Evolutionary conservation across 2,888 invertebrate species (phyloP), one percentile per base, ranked within the genome.

Genomic region (Heliconius hortense): DNA sequence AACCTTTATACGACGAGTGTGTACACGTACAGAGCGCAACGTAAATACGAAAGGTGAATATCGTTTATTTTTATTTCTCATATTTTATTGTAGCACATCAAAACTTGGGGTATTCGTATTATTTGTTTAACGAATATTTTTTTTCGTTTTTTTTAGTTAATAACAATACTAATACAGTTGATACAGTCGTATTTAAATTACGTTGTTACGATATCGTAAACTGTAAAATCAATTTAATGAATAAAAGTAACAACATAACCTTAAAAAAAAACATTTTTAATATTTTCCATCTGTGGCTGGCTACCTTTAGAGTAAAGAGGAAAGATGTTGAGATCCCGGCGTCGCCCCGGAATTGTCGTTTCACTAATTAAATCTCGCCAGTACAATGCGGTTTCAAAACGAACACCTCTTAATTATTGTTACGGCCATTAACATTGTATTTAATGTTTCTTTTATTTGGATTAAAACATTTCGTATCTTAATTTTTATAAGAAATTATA

Each of bases 321-420:
- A 75, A 64, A 75, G 74, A 69, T 76, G 75, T 76, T 72, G 75
- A 76, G 72, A 66, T 73, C 76, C 60, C 68, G 74, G 76, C 62
- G 73, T 74, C 74, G 72, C 79, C 75, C 74, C 73, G 81, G 86
- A 84, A 89, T 89, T 89, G 89, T 89, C 89, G 91, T 84, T 89
- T 88, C 92, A 88, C 90, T 94, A 93, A 94, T 94, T 94, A 93
- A 93, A 94, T 93, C 92, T 90, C 89, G 88, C 87, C 88, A 87
- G 88, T 87, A 89, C 89, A 88, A 85, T 89, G 91, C 89, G 91
- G 92, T 91, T 90, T 88, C 89, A 88, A 89, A 90, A 90, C 90
- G 92, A 89, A 92, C 89, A 89, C 91, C 91, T 93, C 93, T 93
- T 93, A 92, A 93, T 93, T 93, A 93, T 93, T 92, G 91, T 91